Conservation (phyloP, 2,113 vertebrate species). For the Perca schrenkii region DNA sequence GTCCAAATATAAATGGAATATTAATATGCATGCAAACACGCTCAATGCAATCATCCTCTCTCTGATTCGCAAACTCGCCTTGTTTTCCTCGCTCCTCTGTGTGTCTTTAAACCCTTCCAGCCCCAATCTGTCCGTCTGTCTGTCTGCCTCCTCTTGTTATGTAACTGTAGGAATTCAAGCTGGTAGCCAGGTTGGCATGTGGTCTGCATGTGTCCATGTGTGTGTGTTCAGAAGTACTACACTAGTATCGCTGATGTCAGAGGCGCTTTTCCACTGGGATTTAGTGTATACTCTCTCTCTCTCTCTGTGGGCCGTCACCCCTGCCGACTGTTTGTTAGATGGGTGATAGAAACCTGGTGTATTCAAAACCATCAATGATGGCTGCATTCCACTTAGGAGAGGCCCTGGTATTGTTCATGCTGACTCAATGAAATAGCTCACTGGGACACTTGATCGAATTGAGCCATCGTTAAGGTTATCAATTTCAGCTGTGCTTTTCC, state of each 20-base stretch:
- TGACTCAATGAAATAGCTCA: no score
- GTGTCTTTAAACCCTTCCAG: constrained; percentile 44
- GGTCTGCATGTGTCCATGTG: constrained; percentile 26
- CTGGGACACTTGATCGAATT: no score
- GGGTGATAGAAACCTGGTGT: not conserved
- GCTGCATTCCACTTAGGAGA: no score
- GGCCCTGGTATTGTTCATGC: no score
- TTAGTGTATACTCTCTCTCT: not conserved
- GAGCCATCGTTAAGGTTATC: no score
- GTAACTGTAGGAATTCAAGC: constrained; percentile 58
- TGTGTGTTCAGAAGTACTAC: constrained; percentile 42
- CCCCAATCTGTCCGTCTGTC: constrained; percentile 20
- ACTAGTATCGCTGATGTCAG: constrained; percentile 49
- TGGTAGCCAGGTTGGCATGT: constrained; percentile 58
- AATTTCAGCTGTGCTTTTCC: no score
- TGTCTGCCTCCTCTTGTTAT: constrained; percentile 45
- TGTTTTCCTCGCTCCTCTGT: constrained; percentile 8
- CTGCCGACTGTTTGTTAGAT: not conserved
- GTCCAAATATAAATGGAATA: constrained; percentile 34
- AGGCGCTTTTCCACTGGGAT: constrained; percentile 21
- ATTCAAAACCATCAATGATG: no score
- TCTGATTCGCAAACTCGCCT: constrained; percentile 18
- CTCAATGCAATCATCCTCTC: constrained; percentile 37
- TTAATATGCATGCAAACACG: constrained; percentile 42
- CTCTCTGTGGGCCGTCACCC: no score